A percentile compares a stretch with the other conserved stretches of the same genome.
phyloP scores from a whole-genome alignment of 2,888 invertebrate genomes.

The Xanthia icteritia region DNA sequence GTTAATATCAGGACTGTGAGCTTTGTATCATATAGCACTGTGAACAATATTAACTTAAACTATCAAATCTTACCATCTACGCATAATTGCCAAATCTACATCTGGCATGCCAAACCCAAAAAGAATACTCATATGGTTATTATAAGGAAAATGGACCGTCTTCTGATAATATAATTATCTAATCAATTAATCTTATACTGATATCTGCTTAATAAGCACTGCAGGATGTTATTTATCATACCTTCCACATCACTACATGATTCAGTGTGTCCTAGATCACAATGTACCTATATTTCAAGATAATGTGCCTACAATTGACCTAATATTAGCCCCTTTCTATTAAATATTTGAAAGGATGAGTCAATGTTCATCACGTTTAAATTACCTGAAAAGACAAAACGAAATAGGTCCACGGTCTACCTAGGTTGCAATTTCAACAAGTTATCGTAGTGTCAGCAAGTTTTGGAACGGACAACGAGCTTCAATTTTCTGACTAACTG shows the following conservation, averaged over 20 bases:
- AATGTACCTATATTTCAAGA: neutral
- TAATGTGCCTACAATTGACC: neutral
- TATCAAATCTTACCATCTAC: too few relatives aligned
- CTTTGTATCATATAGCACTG: too few relatives aligned
- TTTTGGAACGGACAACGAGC: too few relatives aligned
- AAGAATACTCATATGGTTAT: slow-evolving; percentile 19
- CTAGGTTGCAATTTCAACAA: neutral
- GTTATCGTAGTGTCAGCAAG: too few relatives aligned
- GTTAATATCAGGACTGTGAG: too few relatives aligned
- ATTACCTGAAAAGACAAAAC: neutral
- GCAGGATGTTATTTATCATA: slow-evolving; percentile 34
- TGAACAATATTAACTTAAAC: too few relatives aligned
- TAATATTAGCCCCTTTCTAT: neutral
- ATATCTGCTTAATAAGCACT: slow-evolving; percentile 37
- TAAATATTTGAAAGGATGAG: too few relatives aligned
- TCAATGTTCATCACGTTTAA: too few relatives aligned
- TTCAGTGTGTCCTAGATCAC: slow-evolving; percentile 15
- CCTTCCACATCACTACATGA: slow-evolving; percentile 27
- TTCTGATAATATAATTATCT: slow-evolving; percentile 61
- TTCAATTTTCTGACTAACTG: too few relatives aligned
- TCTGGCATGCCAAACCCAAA: slow-evolving; percentile 7
- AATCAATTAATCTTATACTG: slow-evolving; percentile 39
- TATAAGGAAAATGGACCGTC: slow-evolving; percentile 58
- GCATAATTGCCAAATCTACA: neutral
- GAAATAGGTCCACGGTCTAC: neutral